Conservation (phyloP, 2,888 invertebrate species). For the Brachycybe producta region DNA sequence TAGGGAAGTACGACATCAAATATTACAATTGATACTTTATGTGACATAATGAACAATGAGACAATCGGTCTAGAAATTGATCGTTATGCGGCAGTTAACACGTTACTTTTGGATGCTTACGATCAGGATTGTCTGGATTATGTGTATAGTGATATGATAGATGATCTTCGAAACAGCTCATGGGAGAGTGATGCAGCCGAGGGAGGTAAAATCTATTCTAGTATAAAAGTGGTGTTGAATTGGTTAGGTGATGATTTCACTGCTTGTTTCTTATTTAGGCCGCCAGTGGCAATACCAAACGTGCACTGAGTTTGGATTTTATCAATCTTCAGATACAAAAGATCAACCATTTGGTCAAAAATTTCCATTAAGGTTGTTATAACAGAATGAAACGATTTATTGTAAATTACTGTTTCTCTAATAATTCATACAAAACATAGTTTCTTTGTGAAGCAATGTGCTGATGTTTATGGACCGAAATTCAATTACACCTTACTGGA, state of each 20-base stretch:
- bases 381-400: not conserved
- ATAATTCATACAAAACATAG: not conserved
- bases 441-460: slow-evolving; percentile 33
- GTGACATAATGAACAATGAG: slow-evolving; percentile 49
- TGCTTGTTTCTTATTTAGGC: not conserved
- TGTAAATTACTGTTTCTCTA: not conserved
- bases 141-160: slow-evolving; percentile 61
- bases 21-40: slow-evolving; percentile 68
- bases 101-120: slow-evolving; percentile 48
- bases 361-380: slow-evolving; percentile 27
- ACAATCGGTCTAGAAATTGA: slow-evolving; percentile 12
- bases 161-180: slow-evolving; percentile 45
- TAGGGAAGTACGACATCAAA: slow-evolving; percentile 43
- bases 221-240: not conserved
- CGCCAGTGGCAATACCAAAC: slow-evolving; percentile 39
- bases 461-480: slow-evolving; percentile 30
- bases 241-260: not conserved
- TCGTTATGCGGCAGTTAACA: slow-evolving; percentile 56
- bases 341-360: slow-evolving; percentile 35
- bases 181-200: slow-evolving; percentile 47
- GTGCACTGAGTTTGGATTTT: slow-evolving; percentile 42
- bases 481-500: slow-evolving; percentile 28
- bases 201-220: slow-evolving; percentile 41
- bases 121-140: slow-evolving; percentile 69
- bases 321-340: slow-evolving; percentile 35